A percentile compares a stretch with the other conserved stretches of the same genome.
Conservation (phyloP, 1,140 invertebrate species). For the Drosophila kepulauana region DNA sequence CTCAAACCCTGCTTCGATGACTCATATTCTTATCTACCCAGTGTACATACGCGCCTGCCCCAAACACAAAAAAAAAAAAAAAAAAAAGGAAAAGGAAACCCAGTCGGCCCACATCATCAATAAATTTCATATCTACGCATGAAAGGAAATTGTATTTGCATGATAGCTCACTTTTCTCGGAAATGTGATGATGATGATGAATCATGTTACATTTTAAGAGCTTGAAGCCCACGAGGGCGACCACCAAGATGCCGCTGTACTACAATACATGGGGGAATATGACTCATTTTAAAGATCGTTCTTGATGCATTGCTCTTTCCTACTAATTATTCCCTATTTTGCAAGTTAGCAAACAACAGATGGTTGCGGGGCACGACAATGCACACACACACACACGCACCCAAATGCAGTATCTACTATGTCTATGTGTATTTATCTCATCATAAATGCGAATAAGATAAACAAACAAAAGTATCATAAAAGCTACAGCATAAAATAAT, state of each 20-base stretch:
- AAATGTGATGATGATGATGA: constrained; percentile 2
- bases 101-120: not conserved
- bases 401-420: not conserved
- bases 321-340: constrained; percentile 40
- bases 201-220: constrained; percentile 13
- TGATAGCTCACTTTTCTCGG: too few relatives aligned
- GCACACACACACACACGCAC: constrained; percentile 3
- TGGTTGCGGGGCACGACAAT: constrained; percentile 34
- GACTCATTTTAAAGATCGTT: not conserved
- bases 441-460: not conserved
- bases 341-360: constrained; percentile 62
- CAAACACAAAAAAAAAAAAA: not conserved
- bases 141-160: not conserved
- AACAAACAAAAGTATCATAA: constrained; percentile 8
- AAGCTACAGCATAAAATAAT: constrained; percentile 1
- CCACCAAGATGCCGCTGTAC: constrained; percentile 1
- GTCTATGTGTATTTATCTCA: not conserved
- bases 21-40: constrained; percentile 6
- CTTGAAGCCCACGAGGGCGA: not conserved
- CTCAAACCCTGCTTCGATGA: constrained; percentile 4
- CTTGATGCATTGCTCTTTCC: not conserved
- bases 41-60: not conserved
- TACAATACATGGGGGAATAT: not conserved
- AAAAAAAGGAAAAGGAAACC: not conserved
- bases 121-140: not conserved